Evolutionary conservation across 2,888 invertebrate species (phyloP).

Genomic region (Gortyna flavago): DNA sequence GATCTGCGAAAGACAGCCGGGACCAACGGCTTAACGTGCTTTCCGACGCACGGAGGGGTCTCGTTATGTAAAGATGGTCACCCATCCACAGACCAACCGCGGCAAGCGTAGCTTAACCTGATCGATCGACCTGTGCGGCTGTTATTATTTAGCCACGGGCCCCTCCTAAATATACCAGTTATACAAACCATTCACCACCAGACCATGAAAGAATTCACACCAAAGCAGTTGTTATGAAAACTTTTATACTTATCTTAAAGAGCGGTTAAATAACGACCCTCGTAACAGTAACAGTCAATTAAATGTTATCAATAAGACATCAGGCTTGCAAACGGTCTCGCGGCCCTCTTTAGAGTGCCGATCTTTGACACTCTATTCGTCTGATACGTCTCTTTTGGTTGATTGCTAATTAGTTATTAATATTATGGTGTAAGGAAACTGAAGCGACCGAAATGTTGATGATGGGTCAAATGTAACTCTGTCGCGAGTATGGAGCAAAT

Average conservation of each 20-base stretch:
- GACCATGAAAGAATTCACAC: background rate
- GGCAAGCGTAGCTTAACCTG: too few species aligned
- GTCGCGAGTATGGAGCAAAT: too few species aligned
- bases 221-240: conserved; percentile 9
- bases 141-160: too few species aligned
- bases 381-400: conserved; percentile 5
- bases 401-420: conserved; percentile 13
- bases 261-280: conserved; percentile 8
- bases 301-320: conserved; percentile 45
- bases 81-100: too few species aligned
- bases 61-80: too few species aligned
- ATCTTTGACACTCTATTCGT: conserved; percentile 18
- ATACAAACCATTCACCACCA: conserved; percentile 2
- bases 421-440: background rate
- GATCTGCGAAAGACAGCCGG: too few species aligned
- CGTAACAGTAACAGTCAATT: conserved; percentile 21
- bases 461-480: background rate
- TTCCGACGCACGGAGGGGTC: too few species aligned
- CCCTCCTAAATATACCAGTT: background rate
- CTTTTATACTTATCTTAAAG: conserved; percentile 29
- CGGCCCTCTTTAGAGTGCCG: background rate
- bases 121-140: too few species aligned
- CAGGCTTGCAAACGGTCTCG: conserved; percentile 12
- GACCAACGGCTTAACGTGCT: too few species aligned
- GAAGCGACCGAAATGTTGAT: background rate